Conservation (phyloP, 2,113 vertebrate species). For the Taxidea taxus region DNA sequence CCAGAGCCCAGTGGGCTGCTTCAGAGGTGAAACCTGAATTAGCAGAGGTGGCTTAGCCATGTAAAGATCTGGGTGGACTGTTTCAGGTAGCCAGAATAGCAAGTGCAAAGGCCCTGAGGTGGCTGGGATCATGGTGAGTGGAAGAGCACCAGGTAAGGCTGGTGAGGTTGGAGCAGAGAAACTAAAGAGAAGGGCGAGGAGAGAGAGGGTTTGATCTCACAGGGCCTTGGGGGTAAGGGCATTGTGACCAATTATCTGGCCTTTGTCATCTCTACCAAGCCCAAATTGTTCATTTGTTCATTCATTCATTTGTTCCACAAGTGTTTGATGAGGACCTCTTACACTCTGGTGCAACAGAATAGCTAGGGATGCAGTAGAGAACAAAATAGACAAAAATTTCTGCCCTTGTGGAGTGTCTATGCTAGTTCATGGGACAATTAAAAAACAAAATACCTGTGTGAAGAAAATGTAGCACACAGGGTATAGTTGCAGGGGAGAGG, state of each 20-base stretch:
- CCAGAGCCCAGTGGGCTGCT: neutral
- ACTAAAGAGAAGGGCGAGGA: too few species aligned
- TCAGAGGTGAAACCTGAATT: neutral
- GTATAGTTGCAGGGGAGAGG: neutral
- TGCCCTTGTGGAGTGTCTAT: neutral
- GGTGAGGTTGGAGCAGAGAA: neutral
- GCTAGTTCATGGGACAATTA: neutral
- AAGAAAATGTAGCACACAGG: neutral
- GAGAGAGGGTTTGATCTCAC: too few species aligned
- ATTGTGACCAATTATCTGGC: neutral
- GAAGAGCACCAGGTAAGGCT: neutral
- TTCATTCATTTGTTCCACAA: neutral
- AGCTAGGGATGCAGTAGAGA: neutral
- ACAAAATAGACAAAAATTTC: neutral
- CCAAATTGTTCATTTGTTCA: neutral
- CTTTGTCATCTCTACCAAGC: neutral
- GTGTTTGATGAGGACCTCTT: neutral
- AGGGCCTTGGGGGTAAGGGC: neutral
- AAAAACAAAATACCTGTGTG: neutral
- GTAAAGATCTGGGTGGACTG: neutral
- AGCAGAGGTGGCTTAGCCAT: neutral
- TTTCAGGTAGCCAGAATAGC: neutral
- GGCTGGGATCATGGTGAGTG: rapidly evolving
- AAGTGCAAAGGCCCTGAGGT: neutral
- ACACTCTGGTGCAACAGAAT: too few species aligned